Percentiles rank a stretch among this genome's conserved stretches.
Conservation (phyloP, 2,888 invertebrate species). For the Aspidiotus rigidus region DNA sequence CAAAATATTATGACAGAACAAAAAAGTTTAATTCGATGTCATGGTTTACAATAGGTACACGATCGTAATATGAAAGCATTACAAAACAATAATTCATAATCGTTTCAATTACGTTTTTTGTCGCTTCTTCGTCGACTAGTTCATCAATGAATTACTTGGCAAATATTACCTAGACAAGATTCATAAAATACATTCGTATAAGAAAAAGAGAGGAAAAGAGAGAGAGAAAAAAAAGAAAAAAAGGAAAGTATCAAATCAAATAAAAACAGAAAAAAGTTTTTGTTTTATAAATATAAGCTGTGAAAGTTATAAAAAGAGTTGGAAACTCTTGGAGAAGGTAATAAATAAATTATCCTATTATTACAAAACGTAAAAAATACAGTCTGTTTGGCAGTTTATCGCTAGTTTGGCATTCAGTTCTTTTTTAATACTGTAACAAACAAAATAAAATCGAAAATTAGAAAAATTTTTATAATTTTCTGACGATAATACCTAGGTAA, state of each 20-base stretch:
- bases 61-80: conserved; percentile 26
- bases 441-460: conserved; percentile 11
- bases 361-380: conserved; percentile 30
- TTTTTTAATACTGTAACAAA: neutral
- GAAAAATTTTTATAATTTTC: conserved; percentile 3
- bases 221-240: conserved; percentile 6
- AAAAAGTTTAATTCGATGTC: conserved; percentile 25
- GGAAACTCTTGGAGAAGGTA: conserved; percentile 14
- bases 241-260: conserved; percentile 10
- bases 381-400: conserved; percentile 30
- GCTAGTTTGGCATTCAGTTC: conserved; percentile 28
- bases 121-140: conserved; percentile 33
- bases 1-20: conserved; percentile 10
- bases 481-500: no score
- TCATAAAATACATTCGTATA: neutral
- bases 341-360: conserved; percentile 32
- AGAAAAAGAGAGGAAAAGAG: neutral
- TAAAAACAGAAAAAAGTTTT: conserved; percentile 17
- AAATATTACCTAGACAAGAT: neutral
- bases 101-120: conserved; percentile 21
- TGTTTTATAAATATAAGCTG: conserved; percentile 25
- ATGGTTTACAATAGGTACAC: conserved; percentile 21
- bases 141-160: conserved; percentile 8
- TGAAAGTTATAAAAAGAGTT: conserved; percentile 22
- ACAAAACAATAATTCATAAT: conserved; percentile 23